Base-by-base conservation (phyloP, 1,140 invertebrate genomes). In the Temnothorax curvispinosus region DNA sequence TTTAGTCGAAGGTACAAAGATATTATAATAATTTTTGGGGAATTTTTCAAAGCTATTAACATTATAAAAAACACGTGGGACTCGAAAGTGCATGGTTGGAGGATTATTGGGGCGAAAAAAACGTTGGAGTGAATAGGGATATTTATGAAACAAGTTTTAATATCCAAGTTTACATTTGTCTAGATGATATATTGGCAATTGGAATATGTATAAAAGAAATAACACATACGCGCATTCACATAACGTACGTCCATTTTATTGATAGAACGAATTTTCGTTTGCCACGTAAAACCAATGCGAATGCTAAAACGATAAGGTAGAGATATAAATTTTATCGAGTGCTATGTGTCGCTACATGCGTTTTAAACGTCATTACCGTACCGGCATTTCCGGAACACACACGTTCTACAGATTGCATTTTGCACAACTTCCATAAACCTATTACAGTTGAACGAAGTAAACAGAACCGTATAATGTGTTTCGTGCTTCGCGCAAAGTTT, bases 391-490 rank as follows among this genome's bases (percentile, higher is more conserved):
- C 27, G 27, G 38, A 60, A 47, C 52, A 80, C 47, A 52, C 78
- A 38, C 47, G 52, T 74, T 74, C 38, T 74, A 35, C 41, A 82
- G 65, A 82, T 82, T 74, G 67, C 41, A 50, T 82, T 72, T 72
- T 82, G 50, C 52, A 21, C 21, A 82, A 74, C 80, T 74, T 60
- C 67, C 15, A 82, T 82, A 82, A 82, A 82, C 54, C 67, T 82
- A 74, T 82, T 72, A 82, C 41, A 58, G 80, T 82, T 74, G 41
- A 82, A 74, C 52, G 52, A 74, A 72, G 67, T 47, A 82, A 82
- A 82, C 80, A 82, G 52, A 82, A 11, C 38, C 54, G 27, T 58
- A 82, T 72, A 82, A 82, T 82, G 80, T 47, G 67, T 82, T 82
- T 82, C 80, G 80, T 82, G 67, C 80, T 58, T 74, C 41, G 9